These are phyloP conservation scores for Coregonus sp. DNA, from an alignment of 2,797 vertebrate genomes.

Conservation along the genomic window DNA sequence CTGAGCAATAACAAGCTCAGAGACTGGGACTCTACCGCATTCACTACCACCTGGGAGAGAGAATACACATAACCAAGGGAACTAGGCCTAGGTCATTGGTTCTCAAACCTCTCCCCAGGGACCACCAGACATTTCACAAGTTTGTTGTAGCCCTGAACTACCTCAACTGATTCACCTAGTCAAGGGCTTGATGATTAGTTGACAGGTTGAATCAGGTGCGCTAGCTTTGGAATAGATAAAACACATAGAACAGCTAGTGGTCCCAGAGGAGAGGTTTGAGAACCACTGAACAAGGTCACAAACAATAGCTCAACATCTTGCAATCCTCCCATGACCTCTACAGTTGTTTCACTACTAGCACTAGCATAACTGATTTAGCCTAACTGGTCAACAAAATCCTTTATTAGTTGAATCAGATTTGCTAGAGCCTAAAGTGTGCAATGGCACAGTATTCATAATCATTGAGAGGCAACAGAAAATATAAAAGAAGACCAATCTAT, in stretches of 20 bases:
- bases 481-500: not conserved
- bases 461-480: not conserved
- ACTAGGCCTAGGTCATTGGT: not conserved
- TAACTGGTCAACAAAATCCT: not conserved
- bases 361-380: not conserved
- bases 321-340: not conserved
- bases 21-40: conserved; percentile 56
- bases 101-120: not conserved
- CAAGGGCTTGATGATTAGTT: not conserved
- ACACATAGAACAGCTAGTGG: not conserved
- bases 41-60: conserved; percentile 43
- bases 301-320: not conserved
- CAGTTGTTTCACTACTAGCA: not conserved
- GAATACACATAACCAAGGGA: not conserved
- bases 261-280: not conserved
- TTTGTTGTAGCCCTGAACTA: too few relatives aligned
- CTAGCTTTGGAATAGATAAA: not conserved
- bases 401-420: not conserved
- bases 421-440: not conserved
- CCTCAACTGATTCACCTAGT: not conserved
- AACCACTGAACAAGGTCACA: not conserved
- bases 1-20: too few relatives aligned
- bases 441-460: not conserved
- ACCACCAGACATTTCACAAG: not conserved
- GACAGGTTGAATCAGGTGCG: not conserved